Evolutionary conservation across 2,888 invertebrate species (phyloP).

Genomic region (Hemistola chrysoprasaria): DNA sequence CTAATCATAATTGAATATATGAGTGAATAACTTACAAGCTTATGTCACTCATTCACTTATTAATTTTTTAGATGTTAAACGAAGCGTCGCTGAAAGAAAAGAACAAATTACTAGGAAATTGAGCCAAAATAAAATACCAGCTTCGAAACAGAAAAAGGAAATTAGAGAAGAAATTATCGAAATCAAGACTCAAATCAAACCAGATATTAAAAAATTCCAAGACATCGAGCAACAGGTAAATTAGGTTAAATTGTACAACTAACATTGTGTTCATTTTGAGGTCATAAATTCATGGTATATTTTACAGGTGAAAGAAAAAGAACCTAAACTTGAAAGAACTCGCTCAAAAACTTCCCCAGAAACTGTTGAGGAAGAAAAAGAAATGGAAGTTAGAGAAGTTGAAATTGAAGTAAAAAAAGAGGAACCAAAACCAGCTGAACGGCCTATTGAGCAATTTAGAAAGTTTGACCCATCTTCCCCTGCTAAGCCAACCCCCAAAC

Average conservation of each 20-base stretch:
- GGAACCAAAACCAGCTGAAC: constrained; percentile 56
- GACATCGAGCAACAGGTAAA: constrained; percentile 75
- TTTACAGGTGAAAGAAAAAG: constrained; percentile 61
- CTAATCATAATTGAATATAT: background rate
- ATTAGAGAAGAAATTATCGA: constrained; percentile 88
- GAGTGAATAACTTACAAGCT: too few species aligned
- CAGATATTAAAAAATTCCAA: constrained; percentile 77
- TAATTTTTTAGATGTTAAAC: constrained; percentile 73
- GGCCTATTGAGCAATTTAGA: constrained; percentile 65
- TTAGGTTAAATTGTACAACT: constrained; percentile 6
- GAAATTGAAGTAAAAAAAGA: constrained; percentile 52
- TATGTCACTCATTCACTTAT: too few species aligned
- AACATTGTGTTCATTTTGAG: too few species aligned
- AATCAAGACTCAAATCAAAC: constrained; percentile 85
- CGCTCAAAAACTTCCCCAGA: constrained; percentile 70
- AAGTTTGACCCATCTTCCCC: constrained; percentile 75
- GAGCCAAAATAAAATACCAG: constrained; percentile 87
- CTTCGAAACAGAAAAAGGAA: constrained; percentile 88
- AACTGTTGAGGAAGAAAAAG: constrained; percentile 54
- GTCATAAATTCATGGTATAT: constrained; percentile 17
- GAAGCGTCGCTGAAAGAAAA: constrained; percentile 89
- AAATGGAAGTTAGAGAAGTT: constrained; percentile 42
- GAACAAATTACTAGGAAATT: constrained; percentile 89
- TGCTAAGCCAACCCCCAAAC: constrained; percentile 76
- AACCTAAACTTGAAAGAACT: constrained; percentile 63